Evolutionary conservation across 2,797 vertebrate species (phyloP), one percentile per base, ranked within the genome.

Genomic region (Anabacerthia variegaticeps): DNA sequence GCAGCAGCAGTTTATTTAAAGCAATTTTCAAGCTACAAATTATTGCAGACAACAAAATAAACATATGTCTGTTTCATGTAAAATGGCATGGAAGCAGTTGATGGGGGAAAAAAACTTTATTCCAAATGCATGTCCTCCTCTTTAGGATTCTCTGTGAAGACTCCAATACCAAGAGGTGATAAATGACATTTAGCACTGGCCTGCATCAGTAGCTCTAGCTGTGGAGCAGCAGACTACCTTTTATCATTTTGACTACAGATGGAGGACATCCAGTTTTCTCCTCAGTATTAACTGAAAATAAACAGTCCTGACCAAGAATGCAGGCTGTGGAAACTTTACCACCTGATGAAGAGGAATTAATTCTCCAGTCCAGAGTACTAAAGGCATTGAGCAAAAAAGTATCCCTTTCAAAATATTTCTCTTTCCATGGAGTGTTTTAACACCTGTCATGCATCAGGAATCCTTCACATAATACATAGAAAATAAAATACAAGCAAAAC

Each of bases 171-270:
- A 79, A 4, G 15, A 95, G 36, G n/a, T 81, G 39, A 89, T 23
- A 52, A 93, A 93, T 56, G 72, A 85, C 61, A 77, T 77, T 79
- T 68, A 73, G 71, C 46, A 49, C 46, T 71, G 89, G 82, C 63
- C 71, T 0, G 3, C 67, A 93, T 88, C 82, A 92, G 79, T 67
- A 86, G 56, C 28, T 88, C 48, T 85, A 49, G 80, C 49, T 76
- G 80, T 65, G 76, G 54, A 72, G 44, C 15, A 54, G 55, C 37
- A 84, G 34, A 86, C 39, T 34, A 61, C 61, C 89, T 92, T 92
- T 92, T 65, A 86, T 89, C 80, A 82, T 86, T 94, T 41, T 87
- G 71, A 88, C 74, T 80, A 55, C 80, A 96, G 92, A 79, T 72
- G 85, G 93, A 93, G 54, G 59, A 77, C 83, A 87, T 93, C 49